Percentiles rank a stretch among this genome's conserved stretches.
phyloP scores from a whole-genome alignment of 1,140 invertebrate species.

The Triops longicaudatus region DNA sequence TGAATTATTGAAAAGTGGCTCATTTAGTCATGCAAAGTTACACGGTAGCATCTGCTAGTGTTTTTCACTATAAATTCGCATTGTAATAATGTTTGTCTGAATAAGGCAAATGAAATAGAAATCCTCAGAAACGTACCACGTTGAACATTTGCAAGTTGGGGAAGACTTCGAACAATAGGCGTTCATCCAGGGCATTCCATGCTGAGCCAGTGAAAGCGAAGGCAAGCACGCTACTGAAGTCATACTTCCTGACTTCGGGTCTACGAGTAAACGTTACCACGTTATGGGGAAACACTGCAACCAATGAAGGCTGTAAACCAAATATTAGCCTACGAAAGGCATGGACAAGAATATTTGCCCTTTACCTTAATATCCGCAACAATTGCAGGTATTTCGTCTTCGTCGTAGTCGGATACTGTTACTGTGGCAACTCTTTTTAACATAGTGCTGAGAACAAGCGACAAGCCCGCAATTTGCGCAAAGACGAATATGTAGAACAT shows the following conservation, averaged over 20 bases:
- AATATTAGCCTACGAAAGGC: no score
- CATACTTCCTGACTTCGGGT: background rate
- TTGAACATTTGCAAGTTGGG: background rate
- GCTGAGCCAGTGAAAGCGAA: background rate
- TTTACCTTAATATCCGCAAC: background rate
- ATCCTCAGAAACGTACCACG: background rate
- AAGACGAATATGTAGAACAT: background rate
- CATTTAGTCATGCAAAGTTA: no score
- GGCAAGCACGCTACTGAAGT: background rate
- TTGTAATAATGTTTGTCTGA: no score
- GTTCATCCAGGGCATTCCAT: background rate
- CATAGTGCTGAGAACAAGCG: background rate
- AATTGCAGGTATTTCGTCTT: background rate
- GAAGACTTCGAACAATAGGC: background rate
- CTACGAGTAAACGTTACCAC: background rate
- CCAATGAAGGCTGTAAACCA: background rate
- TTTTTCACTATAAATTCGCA: no score
- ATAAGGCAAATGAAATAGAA: no score
- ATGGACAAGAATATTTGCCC: no score
- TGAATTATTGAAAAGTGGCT: no score
- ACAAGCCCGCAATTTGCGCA: background rate
- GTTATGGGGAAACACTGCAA: constrained; percentile 16
- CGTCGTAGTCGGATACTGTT: background rate
- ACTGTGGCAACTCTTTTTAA: background rate
- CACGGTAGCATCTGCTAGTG: no score